Percentiles rank a stretch among this genome's conserved stretches.
These are phyloP conservation scores for Rhinichthys osculus DNA, from an alignment of 2,797 vertebrate species.

Conservation along the genomic window DNA sequence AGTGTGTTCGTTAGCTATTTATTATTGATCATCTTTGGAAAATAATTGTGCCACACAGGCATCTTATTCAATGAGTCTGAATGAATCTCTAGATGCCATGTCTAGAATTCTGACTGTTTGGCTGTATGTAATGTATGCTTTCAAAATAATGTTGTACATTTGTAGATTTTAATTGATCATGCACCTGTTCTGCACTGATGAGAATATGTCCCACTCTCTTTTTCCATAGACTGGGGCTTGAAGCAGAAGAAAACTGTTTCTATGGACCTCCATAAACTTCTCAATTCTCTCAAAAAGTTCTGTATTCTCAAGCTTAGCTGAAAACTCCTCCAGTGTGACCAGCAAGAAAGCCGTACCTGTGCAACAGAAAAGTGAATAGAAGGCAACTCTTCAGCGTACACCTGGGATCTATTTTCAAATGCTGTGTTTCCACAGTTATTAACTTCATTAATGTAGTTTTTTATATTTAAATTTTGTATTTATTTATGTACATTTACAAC, in stretches of 20 bases:
- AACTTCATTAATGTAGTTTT: not conserved
- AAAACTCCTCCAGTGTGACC: slow-evolving; percentile 78
- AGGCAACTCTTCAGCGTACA: not conserved
- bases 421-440: not conserved
- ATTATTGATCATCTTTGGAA: not conserved
- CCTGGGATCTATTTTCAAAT: not conserved
- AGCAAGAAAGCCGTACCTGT: slow-evolving; percentile 91
- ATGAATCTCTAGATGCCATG: not conserved
- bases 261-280: slow-evolving; percentile 86
- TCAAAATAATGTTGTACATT: slow-evolving; percentile 13
- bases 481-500: not conserved
- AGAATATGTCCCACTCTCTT: slow-evolving; percentile 81
- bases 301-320: slow-evolving; percentile 70
- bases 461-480: not conserved
- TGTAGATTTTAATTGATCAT: not conserved
- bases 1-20: not conserved
- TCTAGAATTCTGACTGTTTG: not conserved
- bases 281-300: slow-evolving; percentile 77
- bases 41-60: not conserved
- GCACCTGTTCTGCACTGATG: slow-evolving; percentile 89
- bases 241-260: slow-evolving; percentile 90
- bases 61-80: not conserved
- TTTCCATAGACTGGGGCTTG: slow-evolving; percentile 81
- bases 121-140: not conserved
- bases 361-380: slow-evolving; percentile 48